These are phyloP conservation scores for Catharus bicknelli DNA, from an alignment of 2,113 vertebrate genomes.

Conservation along the genomic window DNA sequence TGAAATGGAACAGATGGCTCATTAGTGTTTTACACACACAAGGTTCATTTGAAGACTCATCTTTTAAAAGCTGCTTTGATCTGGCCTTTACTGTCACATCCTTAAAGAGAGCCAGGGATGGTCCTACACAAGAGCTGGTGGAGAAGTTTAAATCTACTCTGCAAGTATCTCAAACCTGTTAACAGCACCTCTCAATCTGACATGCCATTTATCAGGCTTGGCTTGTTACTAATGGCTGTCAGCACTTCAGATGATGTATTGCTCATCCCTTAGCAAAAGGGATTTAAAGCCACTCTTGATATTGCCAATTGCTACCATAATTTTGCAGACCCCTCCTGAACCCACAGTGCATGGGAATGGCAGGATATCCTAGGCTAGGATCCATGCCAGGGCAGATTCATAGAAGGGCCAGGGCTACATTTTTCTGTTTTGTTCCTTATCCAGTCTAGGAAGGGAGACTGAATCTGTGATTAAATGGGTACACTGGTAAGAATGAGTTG, in stretches of 20 bases:
- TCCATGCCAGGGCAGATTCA: neutral
- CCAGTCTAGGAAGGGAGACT: neutral
- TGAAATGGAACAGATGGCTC: slow-evolving; percentile 51
- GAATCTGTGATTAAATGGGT: neutral
- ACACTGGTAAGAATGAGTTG: neutral
- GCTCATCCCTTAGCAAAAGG: neutral
- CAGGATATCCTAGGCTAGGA: neutral
- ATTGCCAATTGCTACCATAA: neutral
- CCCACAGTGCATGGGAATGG: neutral
- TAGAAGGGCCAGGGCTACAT: neutral
- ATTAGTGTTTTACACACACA: neutral
- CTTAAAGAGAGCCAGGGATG: neutral
- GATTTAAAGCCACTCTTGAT: neutral
- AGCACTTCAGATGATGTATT: neutral
- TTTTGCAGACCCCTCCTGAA: neutral
- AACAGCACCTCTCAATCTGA: neutral
- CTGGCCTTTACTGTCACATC: neutral
- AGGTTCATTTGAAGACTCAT: neutral
- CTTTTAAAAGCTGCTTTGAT: neutral
- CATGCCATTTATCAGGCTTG: neutral
- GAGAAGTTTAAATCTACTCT: neutral
- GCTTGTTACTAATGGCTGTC: neutral
- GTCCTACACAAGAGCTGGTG: neutral
- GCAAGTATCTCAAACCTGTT: neutral
- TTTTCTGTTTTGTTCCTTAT: neutral